Base-by-base conservation (phyloP, 2,888 invertebrate species). In the Morpho achilles region DNA sequence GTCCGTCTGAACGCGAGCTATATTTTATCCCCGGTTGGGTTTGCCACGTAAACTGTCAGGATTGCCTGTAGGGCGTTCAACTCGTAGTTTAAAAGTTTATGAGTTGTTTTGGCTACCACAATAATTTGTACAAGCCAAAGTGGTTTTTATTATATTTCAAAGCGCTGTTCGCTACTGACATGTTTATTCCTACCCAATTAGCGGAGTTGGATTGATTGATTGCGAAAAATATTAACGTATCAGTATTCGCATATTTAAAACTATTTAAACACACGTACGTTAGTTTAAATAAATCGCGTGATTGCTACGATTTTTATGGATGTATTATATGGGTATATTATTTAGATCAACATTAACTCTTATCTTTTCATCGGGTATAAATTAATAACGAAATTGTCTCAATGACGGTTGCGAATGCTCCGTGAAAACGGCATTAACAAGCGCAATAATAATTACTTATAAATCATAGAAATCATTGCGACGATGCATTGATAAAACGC, bases 401-500 rank as follows among this genome's bases (percentile, higher is more conserved):
- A 68, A 70, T 76, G 86, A 86, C 86, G 75, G 69, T 67, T 68
- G 78, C 75, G 80, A 84, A 87, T 81, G 84, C 80, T 74, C 82
- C 87, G 86, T 87, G 87, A 83, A 87, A 86, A 82, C 78, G 77
- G 78, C 82, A 87, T 87, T 86, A 88, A 87, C 85, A 79, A 83
- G 79, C 75, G 76, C 80, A 82, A 87, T 87, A 86, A 89, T 89
- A 88, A 89, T 88, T 89, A 86, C 79, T 79, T 79, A 87, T 89
- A 85, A 85, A 87, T 89, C 88, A 86, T 82, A 79, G 75, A 78
- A 82, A 85, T 84, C 83, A 82, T 77, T 77, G 82, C 87, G 87
- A 89, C 87, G 89, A 87, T 88, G 87, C 87, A 89, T 89, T 88
- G 89, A 89, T 88, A 88, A 89, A 89, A 83, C 79, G 82, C 69